Percentiles rank a stretch among this genome's conserved stretches.
phyloP scores from a whole-genome alignment of 2,888 invertebrate genomes.

The Diadegma fenestrale region DNA sequence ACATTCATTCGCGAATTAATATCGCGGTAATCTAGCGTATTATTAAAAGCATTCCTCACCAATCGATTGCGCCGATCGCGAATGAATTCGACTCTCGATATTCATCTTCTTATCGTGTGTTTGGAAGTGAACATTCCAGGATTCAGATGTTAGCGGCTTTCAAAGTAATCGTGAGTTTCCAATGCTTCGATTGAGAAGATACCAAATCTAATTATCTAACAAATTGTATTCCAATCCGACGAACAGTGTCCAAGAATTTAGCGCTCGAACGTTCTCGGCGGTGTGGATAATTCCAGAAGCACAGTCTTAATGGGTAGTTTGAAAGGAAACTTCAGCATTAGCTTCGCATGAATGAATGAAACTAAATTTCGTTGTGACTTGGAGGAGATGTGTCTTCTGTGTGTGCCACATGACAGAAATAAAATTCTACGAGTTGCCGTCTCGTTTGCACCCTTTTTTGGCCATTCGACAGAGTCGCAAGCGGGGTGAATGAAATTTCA shows the following conservation, averaged over 20 bases:
- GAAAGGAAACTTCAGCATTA: no score
- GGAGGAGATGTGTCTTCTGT: constrained; percentile 8
- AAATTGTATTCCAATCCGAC: not conserved
- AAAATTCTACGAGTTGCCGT: constrained; percentile 47
- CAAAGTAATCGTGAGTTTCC: not conserved
- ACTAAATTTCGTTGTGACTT: not conserved
- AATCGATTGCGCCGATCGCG: constrained; percentile 23
- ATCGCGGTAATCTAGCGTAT: constrained; percentile 39
- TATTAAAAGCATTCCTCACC: constrained; percentile 46
- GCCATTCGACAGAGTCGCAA: not conserved
- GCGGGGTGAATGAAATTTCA: not conserved
- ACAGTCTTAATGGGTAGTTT: no score
- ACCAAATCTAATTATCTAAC: not conserved
- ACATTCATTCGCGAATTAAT: constrained; percentile 57
- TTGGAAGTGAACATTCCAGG: not conserved
- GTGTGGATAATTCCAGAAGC: no score
- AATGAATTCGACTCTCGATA: constrained; percentile 27
- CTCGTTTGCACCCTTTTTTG: constrained; percentile 51
- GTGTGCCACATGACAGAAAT: constrained; percentile 8
- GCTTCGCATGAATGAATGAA: no score
- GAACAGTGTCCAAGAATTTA: no score
- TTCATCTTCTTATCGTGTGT: constrained; percentile 8
- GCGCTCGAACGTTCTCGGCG: no score
- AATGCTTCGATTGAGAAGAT: not conserved
- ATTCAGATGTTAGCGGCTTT: not conserved